phyloP scores from a whole-genome alignment of 2,113 vertebrate species.

The Mesoclemmys tuberculata region DNA sequence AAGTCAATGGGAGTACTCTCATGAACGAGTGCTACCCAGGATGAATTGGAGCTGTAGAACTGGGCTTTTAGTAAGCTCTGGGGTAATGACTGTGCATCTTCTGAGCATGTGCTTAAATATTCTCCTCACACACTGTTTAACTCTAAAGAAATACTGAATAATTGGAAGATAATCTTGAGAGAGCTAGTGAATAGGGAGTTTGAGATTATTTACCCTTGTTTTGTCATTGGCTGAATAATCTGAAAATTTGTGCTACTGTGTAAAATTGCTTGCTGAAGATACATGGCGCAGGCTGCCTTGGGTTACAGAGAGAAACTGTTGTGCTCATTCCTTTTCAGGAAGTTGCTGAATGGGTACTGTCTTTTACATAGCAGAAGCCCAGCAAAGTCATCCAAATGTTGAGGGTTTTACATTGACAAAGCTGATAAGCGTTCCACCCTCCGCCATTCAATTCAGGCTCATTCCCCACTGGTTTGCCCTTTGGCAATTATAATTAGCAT shows the following conservation, averaged over 20 bases:
- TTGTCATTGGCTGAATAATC: background rate
- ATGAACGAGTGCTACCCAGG: background rate
- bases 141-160: constrained; percentile 4
- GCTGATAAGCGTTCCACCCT: background rate
- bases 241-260: constrained; percentile 9
- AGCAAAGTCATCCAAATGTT: constrained; percentile 5
- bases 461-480: background rate
- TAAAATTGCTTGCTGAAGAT: background rate
- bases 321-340: constrained; percentile 5
- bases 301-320: background rate
- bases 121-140: background rate
- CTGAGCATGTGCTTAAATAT: background rate
- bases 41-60: background rate
- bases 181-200: background rate
- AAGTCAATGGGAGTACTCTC: background rate
- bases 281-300: background rate
- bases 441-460: constrained; percentile 23
- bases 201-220: background rate
- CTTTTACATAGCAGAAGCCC: background rate
- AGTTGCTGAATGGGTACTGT: background rate
- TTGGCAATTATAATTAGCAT: constrained; percentile 22
- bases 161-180: background rate
- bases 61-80: background rate
- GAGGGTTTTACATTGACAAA: constrained; percentile 5
- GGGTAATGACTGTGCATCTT: background rate